A percentile compares a stretch with the other conserved stretches of the same genome.
Conservation (phyloP, 2,797 vertebrate genomes). For the Scolopax bukidnonensis region DNA sequence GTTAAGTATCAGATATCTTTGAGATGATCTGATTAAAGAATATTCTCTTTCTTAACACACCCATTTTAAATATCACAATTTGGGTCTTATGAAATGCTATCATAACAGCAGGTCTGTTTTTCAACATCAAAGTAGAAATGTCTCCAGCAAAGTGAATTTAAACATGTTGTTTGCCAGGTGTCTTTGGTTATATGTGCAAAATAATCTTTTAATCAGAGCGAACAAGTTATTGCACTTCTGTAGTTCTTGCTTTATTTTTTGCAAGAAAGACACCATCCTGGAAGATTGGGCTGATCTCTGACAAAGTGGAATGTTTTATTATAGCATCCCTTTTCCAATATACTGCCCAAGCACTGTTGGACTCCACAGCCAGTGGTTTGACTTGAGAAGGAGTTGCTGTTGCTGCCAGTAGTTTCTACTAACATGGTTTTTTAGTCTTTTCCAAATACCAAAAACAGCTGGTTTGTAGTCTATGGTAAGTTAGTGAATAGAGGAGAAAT, state of each 20-base stretch:
- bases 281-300: background rate
- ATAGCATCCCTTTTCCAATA: background rate
- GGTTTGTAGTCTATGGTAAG: background rate
- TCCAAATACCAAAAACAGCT: background rate
- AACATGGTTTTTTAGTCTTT: background rate
- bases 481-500: background rate
- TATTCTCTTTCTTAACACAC: slow-evolving; percentile 24
- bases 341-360: background rate
- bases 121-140: background rate
- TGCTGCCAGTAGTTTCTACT: background rate
- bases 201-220: background rate
- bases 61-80: slow-evolving; percentile 27
- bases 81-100: background rate
- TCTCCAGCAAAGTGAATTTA: background rate
- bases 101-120: slow-evolving; percentile 13
- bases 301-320: background rate
- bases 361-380: background rate
- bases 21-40: background rate
- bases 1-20: slow-evolving; percentile 36
- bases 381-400: background rate
- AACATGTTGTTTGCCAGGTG: background rate
- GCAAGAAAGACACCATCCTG: background rate
- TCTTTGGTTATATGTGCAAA: background rate
- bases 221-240: background rate
- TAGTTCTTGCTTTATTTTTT: background rate